Conservation (phyloP, 2,888 invertebrate genomes). For the Limenitis camilla region DNA sequence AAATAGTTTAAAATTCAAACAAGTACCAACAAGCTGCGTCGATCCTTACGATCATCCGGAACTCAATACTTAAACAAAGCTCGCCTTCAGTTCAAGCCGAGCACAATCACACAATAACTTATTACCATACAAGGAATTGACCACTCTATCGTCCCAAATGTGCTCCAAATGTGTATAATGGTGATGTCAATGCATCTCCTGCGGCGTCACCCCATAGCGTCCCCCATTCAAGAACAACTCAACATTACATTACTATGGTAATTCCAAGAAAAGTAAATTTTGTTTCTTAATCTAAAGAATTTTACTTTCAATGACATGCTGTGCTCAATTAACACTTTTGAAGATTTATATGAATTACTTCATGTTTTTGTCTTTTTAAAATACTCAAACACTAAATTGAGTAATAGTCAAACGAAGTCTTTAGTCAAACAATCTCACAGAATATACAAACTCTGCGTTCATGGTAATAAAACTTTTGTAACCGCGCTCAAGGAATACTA, state of each 20-base stretch:
- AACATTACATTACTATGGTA: slow-evolving; percentile 16
- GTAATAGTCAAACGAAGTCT: too few species aligned
- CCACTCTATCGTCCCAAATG: not conserved
- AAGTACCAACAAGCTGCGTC: too few species aligned
- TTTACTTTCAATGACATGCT: slow-evolving; percentile 21
- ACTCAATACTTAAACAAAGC: too few species aligned
- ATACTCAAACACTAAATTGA: not conserved
- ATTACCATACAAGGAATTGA: not conserved
- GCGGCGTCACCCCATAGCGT: slow-evolving; percentile 5
- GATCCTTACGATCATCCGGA: too few species aligned
- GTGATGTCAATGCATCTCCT: slow-evolving; percentile 10
- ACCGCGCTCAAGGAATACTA: too few species aligned
- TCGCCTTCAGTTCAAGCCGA: too few species aligned
- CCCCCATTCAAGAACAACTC: slow-evolving; percentile 1
- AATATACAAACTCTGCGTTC: too few species aligned
- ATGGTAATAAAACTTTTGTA: too few species aligned
- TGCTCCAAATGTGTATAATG: not conserved
- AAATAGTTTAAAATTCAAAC: too few species aligned
- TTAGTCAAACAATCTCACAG: too few species aligned
- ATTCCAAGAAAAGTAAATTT: slow-evolving; percentile 8
- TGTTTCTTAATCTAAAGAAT: slow-evolving; percentile 7
- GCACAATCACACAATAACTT: not conserved
- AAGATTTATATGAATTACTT: slow-evolving; percentile 3
- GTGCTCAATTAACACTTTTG: slow-evolving; percentile 19
- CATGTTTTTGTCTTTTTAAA: not conserved